A percentile compares a stretch with the other conserved stretches of the same genome.
Conservation (phyloP, 2,888 invertebrate genomes). For the Branchellion lobata region DNA sequence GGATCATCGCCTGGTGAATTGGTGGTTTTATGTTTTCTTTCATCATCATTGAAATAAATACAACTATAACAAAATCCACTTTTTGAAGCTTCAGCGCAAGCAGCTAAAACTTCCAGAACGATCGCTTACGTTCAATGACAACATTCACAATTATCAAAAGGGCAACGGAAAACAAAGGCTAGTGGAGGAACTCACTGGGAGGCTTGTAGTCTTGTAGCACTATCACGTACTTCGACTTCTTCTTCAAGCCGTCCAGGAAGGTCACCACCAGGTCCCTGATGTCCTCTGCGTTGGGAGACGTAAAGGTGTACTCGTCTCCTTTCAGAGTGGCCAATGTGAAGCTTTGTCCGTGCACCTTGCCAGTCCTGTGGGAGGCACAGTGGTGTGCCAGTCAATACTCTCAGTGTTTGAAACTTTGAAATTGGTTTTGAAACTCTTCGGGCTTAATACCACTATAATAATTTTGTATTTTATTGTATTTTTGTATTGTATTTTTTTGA, state of each 20-base stretch:
- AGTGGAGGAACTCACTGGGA: conserved; percentile 48
- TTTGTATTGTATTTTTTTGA: neutral
- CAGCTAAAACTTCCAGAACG: too few species aligned
- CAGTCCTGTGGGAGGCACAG: conserved; percentile 75
- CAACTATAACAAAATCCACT: too few species aligned
- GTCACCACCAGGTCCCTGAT: conserved; percentile 93
- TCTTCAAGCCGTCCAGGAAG: conserved; percentile 92
- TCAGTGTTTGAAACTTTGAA: neutral
- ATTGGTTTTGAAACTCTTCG: too few species aligned
- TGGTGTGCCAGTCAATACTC: too few species aligned
- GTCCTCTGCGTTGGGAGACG: conserved; percentile 97
- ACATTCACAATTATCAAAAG: too few species aligned
- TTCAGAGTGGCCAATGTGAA: conserved; percentile 94
- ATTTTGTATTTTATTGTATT: neutral
- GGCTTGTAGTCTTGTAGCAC: conserved; percentile 85
- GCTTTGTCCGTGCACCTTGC: conserved; percentile 77
- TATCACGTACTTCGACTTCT: conserved; percentile 89
- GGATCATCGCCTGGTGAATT: conserved; percentile 42
- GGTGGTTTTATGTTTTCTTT: neutral
- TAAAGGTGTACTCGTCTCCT: conserved; percentile 97
- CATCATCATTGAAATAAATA: neutral
- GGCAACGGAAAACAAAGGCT: too few species aligned
- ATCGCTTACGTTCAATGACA: too few species aligned
- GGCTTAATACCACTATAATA: neutral
- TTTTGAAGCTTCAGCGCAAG: too few species aligned